Conservation (phyloP, 2,888 invertebrate species). For the Oeneis ivallda region DNA sequence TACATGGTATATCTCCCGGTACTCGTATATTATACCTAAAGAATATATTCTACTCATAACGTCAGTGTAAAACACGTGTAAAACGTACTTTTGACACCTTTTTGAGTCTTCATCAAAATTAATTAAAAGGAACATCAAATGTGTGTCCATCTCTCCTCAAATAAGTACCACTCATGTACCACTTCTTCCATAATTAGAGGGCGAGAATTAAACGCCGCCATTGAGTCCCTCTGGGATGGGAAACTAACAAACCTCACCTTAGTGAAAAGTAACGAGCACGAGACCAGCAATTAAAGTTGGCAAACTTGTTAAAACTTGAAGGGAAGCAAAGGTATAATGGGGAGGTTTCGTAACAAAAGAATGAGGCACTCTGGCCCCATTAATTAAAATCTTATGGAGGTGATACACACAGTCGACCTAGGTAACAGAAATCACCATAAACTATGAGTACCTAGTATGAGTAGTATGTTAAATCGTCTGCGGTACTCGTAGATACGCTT, state of each 20-base stretch:
- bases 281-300: slow-evolving; percentile 36
- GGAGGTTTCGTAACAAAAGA: slow-evolving; percentile 25
- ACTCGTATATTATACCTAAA: too few relatives aligned
- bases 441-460: too few relatives aligned
- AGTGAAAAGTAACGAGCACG: slow-evolving; percentile 32
- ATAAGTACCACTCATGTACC: not conserved
- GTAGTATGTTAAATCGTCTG: too few relatives aligned
- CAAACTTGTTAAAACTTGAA: slow-evolving; percentile 29
- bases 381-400: slow-evolving; percentile 29
- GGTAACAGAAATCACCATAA: slow-evolving; percentile 19
- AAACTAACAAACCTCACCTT: slow-evolving; percentile 8
- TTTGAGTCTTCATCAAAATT: slow-evolving; percentile 15
- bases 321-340: slow-evolving; percentile 21
- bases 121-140: slow-evolving; percentile 19
- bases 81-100: not conserved
- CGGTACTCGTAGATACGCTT: too few relatives aligned
- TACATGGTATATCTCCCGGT: too few relatives aligned
- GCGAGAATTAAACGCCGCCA: slow-evolving; percentile 18
- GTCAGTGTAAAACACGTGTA: too few relatives aligned
- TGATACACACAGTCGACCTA: slow-evolving; percentile 29
- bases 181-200: slow-evolving; percentile 27
- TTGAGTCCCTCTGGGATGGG: slow-evolving; percentile 15
- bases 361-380: slow-evolving; percentile 15
- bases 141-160: slow-evolving; percentile 10
- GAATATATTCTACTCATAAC: too few relatives aligned